These are phyloP conservation scores for Thamnaconus septentrionalis DNA, from an alignment of 2,113 vertebrate genomes.

Conservation along the genomic window DNA sequence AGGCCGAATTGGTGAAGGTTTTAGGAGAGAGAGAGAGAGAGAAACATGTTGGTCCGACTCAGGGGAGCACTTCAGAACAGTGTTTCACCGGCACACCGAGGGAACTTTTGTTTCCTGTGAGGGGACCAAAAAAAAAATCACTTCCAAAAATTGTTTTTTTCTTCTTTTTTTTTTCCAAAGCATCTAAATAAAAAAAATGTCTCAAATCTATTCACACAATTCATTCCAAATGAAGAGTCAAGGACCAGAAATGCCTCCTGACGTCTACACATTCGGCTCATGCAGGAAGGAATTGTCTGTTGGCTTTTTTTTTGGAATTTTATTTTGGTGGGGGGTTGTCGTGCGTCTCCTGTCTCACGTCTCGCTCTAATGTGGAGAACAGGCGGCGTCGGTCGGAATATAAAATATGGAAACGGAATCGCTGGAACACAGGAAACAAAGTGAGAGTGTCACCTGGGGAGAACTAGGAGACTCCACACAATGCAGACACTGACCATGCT, in stretches of 20 bases:
- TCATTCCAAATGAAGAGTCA: conserved; percentile 34
- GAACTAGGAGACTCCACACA: conserved; percentile 78
- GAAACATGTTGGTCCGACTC: conserved; percentile 57
- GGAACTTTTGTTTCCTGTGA: conserved; percentile 81
- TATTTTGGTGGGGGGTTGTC: background rate
- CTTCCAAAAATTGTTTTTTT: conserved; percentile 18
- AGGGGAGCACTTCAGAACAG: conserved; percentile 77
- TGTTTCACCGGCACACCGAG: conserved; percentile 71
- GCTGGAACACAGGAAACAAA: conserved; percentile 91
- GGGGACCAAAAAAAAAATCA: conserved; percentile 35
- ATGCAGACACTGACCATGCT: conserved; percentile 95
- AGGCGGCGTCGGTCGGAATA: background rate
- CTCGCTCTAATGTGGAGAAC: background rate
- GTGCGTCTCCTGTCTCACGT: too few relatives aligned
- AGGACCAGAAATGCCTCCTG: conserved; percentile 22
- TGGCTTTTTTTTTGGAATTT: conserved; percentile 18
- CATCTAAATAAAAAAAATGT: conserved; percentile 21
- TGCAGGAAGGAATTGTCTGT: conserved; percentile 10
- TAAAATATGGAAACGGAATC: conserved; percentile 72
- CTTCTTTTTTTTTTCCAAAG: conserved; percentile 20
- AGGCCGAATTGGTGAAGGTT: too few relatives aligned
- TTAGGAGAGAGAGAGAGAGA: background rate
- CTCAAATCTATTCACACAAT: background rate
- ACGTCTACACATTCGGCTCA: conserved; percentile 7
- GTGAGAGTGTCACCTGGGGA: conserved; percentile 89